Base-by-base conservation (phyloP, 2,113 vertebrate species). In the Pseudorasbora parva region DNA sequence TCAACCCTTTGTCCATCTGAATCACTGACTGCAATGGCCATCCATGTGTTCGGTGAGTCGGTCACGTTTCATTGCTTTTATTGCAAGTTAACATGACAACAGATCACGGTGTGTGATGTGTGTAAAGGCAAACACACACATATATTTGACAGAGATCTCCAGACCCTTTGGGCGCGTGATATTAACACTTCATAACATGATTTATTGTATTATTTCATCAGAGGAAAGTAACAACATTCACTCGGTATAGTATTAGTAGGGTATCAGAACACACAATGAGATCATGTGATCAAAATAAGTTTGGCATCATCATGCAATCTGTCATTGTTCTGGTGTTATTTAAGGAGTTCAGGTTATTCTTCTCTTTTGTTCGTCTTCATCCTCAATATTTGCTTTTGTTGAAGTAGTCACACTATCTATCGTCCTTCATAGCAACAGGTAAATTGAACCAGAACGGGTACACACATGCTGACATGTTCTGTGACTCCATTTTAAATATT, bases 31-130 rank as follows among this genome's bases (percentile, higher is more conserved):
- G 54, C 60, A 75, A 71, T 96, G 95, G 94, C 95, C 87, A 92
- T 95, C 86, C 94, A 92, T 84, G 92, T 95, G 86, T 95, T 95
- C 8, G 95, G 95, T 96, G 88, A 95, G 95, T 95, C 9, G n/a
- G 19, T 14, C 14, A 60, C 51, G 7, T 23, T 9, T 17, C 1
- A 17, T 17, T 8, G 43, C 9, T 51, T 30, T 71, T 43, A 77
- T 77, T 59, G 4, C 1, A 17, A 17, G 54, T 45, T 60, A 19
- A 1, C 23, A 45, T 60, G 57, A 17, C n/a, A 17, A 60, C 56
- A 25, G 1, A 43, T 57, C 1, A 19, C 30, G 4, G 21, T 17
- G 8, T 23, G 54, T 30, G 1, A 0, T 51, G 14, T 10, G 57
- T 64, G 59, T 62, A 12, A 2, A 41, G 0, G 33, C 17, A 37